These are phyloP conservation scores for Caenorhabditis inopinata DNA, from an alignment of 1,140 invertebrate species.

Conservation along the genomic window DNA sequence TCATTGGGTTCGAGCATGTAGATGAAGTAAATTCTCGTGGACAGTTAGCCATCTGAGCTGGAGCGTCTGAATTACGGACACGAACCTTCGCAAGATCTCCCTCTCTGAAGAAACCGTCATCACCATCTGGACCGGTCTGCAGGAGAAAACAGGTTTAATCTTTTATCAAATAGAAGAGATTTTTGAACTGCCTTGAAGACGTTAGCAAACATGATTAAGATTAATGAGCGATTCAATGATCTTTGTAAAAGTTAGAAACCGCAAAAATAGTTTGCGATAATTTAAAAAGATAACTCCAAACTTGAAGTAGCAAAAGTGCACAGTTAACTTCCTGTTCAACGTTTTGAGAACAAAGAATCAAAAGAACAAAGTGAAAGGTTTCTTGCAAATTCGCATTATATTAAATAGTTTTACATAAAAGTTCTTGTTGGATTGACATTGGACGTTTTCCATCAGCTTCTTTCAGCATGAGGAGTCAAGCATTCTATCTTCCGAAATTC, in stretches of 20 bases:
- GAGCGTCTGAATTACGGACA: conserved; percentile 41
- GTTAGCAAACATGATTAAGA: conserved; percentile 9
- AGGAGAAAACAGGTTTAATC: conserved; percentile 24
- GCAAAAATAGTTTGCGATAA: no score
- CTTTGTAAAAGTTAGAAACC: no score
- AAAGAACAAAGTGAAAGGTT: no score
- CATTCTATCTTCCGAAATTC: neutral
- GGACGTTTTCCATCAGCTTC: no score
- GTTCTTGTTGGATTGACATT: no score
- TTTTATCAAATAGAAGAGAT: neutral
- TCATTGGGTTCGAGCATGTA: conserved; percentile 44
- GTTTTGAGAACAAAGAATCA: no score
- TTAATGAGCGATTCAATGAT: neutral
- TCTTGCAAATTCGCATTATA: no score
- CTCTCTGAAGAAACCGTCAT: conserved; percentile 56
- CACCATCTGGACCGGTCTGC: conserved; percentile 51
- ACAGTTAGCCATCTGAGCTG: conserved; percentile 48
- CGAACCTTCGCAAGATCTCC: conserved; percentile 42
- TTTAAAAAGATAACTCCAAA: no score
- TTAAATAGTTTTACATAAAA: no score
- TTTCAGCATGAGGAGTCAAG: no score
- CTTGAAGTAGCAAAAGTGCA: no score
- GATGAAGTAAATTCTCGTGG: conserved; percentile 39
- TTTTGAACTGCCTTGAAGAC: neutral
- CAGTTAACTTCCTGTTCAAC: no score